Evolutionary conservation across 2,888 invertebrate species (phyloP), one percentile per base, ranked within the genome.

Genomic region (Dichetophora obliterata): DNA sequence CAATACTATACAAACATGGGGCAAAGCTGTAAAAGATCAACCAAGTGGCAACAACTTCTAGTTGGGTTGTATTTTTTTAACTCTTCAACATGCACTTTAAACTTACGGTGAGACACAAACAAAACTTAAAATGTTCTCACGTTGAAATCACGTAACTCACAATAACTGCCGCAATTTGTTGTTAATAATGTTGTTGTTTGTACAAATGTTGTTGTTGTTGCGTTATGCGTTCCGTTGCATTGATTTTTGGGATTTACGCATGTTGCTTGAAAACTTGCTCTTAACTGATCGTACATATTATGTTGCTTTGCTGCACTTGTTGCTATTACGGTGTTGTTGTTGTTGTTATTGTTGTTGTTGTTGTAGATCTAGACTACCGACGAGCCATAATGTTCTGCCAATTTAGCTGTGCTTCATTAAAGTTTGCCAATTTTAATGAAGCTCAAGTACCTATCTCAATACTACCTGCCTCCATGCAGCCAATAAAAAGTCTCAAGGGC

Each of bases 121-220:
- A 16, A 27, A 73, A 75, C 70, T 80, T 77, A 78, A 80, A 80
- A 78, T 80, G 81, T 80, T 81, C 81, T 81, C 81, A 80, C 81
- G 80, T 80, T 78, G 76, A 61, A 61, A 61, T 37, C 48, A 72
- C 61, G 72, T 59, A 48, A 48, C 72, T 48, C 43, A 59, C 72
- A 61, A 61, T 59, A 37, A 54, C 57, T 19, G 22, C 57, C 11
- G 22, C 57, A 27, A 59, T 59, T 27, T 22, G 57, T 19, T 27
- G 57, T 59, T 59, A 6, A 24, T 59, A 27, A 19, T 22, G 57
- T 59, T 22, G 57, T 19, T 59, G 57, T 8, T 59, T 27, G 22
- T 43, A 43, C 43, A 43, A 43, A 43, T 43, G 43, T 43, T 43
- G 43, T 14, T 11, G 43, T 43, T n/a, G n/a, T n/a, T n/a, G 43